A percentile compares a stretch with the other conserved stretches of the same genome.
Conservation (phyloP, 2,113 vertebrate species). For the Pangasianodon hypophthalmus region DNA sequence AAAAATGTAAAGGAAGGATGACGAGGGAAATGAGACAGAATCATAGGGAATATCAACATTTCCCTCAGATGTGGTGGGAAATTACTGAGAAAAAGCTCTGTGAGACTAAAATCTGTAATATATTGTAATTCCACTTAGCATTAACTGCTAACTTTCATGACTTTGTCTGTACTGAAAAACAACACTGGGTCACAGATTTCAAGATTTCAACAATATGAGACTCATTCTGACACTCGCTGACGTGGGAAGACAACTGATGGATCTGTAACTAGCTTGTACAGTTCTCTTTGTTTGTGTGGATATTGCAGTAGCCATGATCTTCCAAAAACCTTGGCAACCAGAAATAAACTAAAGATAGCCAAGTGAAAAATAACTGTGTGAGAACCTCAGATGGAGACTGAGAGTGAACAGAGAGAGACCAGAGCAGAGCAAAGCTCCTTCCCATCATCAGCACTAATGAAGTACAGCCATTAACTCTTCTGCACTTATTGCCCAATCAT, state of each 20-base stretch:
- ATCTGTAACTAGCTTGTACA: background rate
- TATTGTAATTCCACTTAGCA: background rate
- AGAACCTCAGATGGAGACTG: background rate
- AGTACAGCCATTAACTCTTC: background rate
- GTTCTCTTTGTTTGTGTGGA: background rate
- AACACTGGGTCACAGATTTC: background rate
- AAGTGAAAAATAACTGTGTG: background rate
- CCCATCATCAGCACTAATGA: background rate
- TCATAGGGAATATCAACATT: background rate
- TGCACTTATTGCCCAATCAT: background rate
- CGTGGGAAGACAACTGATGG: background rate
- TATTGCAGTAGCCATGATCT: background rate
- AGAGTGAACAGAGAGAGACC: background rate
- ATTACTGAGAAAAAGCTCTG: background rate
- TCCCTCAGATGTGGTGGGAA: background rate
- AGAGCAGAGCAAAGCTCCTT: background rate
- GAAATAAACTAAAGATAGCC: background rate
- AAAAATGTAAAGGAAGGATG: constrained; percentile 5
- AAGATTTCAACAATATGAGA: background rate
- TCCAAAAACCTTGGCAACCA: background rate
- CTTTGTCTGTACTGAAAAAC: background rate
- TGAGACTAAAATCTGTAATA: background rate
- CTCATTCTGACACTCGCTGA: background rate
- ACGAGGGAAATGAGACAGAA: background rate
- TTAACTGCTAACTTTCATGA: background rate